Percentiles rank a stretch among this genome's conserved stretches.
phyloP scores from a whole-genome alignment of 2,113 vertebrate species.

The Turnix velox region DNA sequence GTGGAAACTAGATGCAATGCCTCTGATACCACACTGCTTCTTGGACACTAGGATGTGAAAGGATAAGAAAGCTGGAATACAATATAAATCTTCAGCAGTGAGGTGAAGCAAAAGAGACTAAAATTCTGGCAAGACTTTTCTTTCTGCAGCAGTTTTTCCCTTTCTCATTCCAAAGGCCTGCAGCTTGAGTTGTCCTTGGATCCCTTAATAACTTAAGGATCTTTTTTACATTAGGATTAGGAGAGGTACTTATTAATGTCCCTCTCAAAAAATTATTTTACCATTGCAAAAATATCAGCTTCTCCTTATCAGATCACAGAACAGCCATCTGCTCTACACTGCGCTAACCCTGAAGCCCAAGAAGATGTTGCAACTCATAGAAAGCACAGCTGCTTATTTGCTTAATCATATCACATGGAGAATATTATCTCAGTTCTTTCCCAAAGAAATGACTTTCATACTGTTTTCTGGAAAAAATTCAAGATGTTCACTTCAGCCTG shows the following conservation, averaged over 20 bases:
- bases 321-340: not conserved
- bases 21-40: not conserved
- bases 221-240: not conserved
- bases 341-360: not conserved
- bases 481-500: not conserved
- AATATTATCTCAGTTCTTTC: not conserved
- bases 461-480: constrained; percentile 9
- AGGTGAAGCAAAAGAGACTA: not conserved
- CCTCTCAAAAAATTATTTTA: constrained; percentile 1
- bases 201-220: not conserved
- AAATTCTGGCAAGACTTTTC: not conserved
- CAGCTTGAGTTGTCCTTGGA: not conserved
- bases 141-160: not conserved
- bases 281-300: not conserved
- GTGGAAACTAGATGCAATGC: not conserved
- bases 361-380: not conserved
- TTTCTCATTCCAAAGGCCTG: not conserved
- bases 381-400: constrained; percentile 5
- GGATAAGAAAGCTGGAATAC: not conserved
- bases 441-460: not conserved
- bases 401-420: constrained; percentile 26
- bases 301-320: not conserved
- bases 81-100: not conserved
- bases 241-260: not conserved
- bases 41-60: not conserved